phyloP scores from a whole-genome alignment of 2,888 invertebrate genomes.

The Aphrophora alni region DNA sequence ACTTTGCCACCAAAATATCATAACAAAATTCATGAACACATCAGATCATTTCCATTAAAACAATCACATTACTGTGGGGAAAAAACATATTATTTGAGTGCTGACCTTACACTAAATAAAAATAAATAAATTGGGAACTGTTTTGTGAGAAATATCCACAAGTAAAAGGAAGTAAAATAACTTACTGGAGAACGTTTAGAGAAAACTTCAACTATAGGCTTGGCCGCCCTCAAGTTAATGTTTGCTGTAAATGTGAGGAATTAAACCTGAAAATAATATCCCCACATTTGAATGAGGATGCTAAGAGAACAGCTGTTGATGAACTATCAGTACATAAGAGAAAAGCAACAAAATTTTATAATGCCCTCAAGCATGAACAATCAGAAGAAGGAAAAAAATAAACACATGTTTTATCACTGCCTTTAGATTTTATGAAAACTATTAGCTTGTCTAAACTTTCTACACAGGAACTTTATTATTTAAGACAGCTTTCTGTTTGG shows the following conservation, averaged over 20 bases:
- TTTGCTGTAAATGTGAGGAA: conserved; percentile 41
- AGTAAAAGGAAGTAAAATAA: conserved; percentile 17
- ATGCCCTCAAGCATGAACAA: conserved; percentile 22
- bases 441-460: conserved; percentile 28
- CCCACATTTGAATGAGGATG: conserved; percentile 35
- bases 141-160: conserved; percentile 11
- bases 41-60: conserved; percentile 38
- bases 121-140: conserved; percentile 15
- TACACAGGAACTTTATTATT: conserved; percentile 37
- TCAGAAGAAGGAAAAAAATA: conserved; percentile 22
- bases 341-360: conserved; percentile 28
- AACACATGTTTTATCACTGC: conserved; percentile 18
- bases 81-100: conserved; percentile 27
- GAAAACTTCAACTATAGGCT: conserved; percentile 36
- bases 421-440: conserved; percentile 36
- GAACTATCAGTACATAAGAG: conserved; percentile 34
- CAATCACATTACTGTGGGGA: conserved; percentile 34
- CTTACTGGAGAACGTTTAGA: conserved; percentile 28
- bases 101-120: conserved; percentile 8
- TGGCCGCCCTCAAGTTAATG: conserved; percentile 40
- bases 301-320: conserved; percentile 35
- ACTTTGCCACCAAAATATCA: not conserved
- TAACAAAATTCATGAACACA: conserved; percentile 22
- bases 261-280: conserved; percentile 42
- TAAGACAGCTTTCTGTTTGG: conserved; percentile 38